Conservation (phyloP, 2,797 vertebrate species). For the Tympanoctomys barrerae region DNA sequence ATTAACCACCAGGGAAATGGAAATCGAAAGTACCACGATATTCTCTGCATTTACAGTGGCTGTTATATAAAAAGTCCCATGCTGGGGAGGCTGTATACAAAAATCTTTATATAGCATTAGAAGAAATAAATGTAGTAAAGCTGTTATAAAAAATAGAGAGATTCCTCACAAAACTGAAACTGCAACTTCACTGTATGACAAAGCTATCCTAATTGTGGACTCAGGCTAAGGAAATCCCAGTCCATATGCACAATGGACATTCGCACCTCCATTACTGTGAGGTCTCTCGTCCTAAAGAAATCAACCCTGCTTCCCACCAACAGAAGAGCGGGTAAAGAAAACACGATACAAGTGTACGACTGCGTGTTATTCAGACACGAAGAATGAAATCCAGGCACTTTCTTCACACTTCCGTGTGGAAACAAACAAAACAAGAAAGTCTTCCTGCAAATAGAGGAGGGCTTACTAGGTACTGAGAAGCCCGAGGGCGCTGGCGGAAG, state of each 20-base stretch:
- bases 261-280: not conserved
- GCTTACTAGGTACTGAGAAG: not conserved
- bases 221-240: too few species aligned
- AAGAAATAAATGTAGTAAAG: not conserved
- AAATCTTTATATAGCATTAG: too few species aligned
- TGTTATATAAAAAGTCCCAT: not conserved
- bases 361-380: not conserved
- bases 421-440: not conserved
- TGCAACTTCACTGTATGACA: not conserved
- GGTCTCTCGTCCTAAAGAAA: not conserved
- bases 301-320: not conserved
- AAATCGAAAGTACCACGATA: not conserved
- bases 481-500: not conserved
- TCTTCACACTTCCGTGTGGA: not conserved
- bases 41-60: not conserved
- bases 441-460: not conserved
- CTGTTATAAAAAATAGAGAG: not conserved
- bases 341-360: not conserved
- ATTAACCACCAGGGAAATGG: not conserved
- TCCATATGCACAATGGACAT: not conserved
- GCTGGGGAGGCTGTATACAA: not conserved
- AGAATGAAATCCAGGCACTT: not conserved
- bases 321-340: not conserved
- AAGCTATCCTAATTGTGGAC: too few species aligned
- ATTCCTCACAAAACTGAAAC: not conserved